Base-by-base conservation (phyloP, 2,888 invertebrate genomes). In the Tryphoninae sp. region DNA sequence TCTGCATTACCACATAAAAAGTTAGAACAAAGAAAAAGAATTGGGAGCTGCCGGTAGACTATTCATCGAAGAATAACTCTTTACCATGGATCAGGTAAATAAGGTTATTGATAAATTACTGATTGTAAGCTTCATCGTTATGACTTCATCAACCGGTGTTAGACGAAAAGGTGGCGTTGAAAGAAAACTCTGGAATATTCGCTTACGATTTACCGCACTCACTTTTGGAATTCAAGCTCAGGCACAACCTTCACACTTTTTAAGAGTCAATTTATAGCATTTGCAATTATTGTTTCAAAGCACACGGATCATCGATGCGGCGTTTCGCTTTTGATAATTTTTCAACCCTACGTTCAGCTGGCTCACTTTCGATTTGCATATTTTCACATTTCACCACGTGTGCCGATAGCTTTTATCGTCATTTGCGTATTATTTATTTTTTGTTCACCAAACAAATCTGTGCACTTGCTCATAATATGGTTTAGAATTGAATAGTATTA, bases 61-160 rank as follows among this genome's bases (percentile, higher is more conserved):
- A 49, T 61, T 65, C 71, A 51, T 76, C 45, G 76, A 80, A 8
- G 6, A 61, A 42, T 45, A 51, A 53, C 75, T 51, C 51, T 51
- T 67, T 26, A 76, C 51, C 1, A 80, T 80, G 80, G 80, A 76
- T 72, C 71, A 80, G 80, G 80, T 80, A 76, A 75, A 67, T 76
- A 71, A 33, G 6, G 33, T 51, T 4, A 61, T 53, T 19, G 58
- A 42, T 26, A 3, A 74, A 55, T 67, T 2, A 1, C 2, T 67
- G 4, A n/a, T 72, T 73, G 3, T 67, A 8, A n/a, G 1, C 2
- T 23, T 42, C 11, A 26, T 55, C 22, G 22, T 53, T 71, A 19
- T 1, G 42, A 16, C 68, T 13, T 40, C 26, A 59, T 65, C 65
- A 69, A 59, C 49, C 16, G 33, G 51, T 23, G 19, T 16, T 19